Conservation (phyloP, 2,113 vertebrate species). For the Pipa parva region DNA sequence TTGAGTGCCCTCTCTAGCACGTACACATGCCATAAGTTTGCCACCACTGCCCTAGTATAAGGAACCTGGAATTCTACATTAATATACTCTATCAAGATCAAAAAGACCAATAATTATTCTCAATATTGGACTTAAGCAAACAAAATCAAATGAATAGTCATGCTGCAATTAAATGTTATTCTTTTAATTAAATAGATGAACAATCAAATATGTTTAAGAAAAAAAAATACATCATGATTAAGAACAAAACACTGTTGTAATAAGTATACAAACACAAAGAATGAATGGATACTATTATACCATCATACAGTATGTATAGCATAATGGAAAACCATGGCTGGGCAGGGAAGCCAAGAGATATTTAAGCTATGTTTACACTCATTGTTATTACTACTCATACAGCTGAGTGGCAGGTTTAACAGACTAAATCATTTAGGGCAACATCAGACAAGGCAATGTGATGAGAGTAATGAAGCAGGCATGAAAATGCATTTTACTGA, state of each 20-base stretch:
- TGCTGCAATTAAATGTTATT: not conserved
- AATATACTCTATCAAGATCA: too few relatives aligned
- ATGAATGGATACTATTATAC: not conserved
- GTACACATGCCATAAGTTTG: too few relatives aligned
- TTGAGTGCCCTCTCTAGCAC: not conserved
- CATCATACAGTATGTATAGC: slow-evolving; percentile 1
- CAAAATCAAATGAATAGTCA: too few relatives aligned
- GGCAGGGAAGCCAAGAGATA: too few relatives aligned
- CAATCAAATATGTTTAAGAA: slow-evolving; percentile 31
- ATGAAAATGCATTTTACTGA: too few relatives aligned
- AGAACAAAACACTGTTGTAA: slow-evolving; percentile 47
- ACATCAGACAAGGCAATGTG: not conserved
- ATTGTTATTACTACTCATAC: too few relatives aligned
- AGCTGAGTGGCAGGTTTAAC: too few relatives aligned
- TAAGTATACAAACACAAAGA: slow-evolving; percentile 6
- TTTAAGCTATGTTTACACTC: not conserved
- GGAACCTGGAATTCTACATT: too few relatives aligned
- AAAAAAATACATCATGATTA: slow-evolving; percentile 41
- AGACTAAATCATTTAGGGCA: too few relatives aligned
- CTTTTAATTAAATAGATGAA: slow-evolving; percentile 33
- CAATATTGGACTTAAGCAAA: too few relatives aligned
- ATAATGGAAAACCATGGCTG: not conserved
- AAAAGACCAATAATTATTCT: too few relatives aligned
- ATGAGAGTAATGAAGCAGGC: not conserved
- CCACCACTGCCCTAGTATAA: too few relatives aligned